Evolutionary conservation across 2,113 vertebrate species (phyloP).

Genomic region (Perca schrenkii): DNA sequence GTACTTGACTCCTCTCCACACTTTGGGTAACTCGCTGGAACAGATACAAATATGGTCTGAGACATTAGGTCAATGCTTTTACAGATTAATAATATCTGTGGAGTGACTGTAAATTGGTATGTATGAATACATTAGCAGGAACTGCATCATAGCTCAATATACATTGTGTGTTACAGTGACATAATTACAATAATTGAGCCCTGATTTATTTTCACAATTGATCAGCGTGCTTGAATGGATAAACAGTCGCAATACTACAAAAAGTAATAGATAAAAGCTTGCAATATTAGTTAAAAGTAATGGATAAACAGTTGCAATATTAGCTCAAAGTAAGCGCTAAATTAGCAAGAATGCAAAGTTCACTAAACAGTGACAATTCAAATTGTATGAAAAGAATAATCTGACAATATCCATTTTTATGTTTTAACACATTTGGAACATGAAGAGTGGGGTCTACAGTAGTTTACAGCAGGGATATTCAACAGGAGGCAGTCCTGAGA

Average conservation of each 20-base stretch:
- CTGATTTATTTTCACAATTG: neutral
- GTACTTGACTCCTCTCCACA: conserved; percentile 82
- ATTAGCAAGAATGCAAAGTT: neutral
- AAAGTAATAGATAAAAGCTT: neutral
- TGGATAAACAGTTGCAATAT: neutral
- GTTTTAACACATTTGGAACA: neutral
- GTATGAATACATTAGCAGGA: neutral
- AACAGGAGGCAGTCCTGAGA: no score
- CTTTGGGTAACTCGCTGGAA: conserved; percentile 87
- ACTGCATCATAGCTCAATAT: neutral
- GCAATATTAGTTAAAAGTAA: neutral
- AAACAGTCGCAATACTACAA: neutral
- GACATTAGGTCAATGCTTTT: neutral
- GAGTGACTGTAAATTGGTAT: neutral
- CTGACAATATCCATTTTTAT: neutral
- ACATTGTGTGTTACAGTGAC: neutral
- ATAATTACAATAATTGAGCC: neutral
- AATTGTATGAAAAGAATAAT: neutral
- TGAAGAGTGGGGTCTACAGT: neutral
- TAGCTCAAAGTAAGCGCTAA: neutral
- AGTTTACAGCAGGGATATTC: no score
- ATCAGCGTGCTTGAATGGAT: neutral
- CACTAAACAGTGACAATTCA: neutral
- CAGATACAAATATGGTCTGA: neutral
- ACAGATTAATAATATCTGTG: neutral